Conservation (phyloP, 1,140 invertebrate genomes). For the Ceratitis capitata region DNA sequence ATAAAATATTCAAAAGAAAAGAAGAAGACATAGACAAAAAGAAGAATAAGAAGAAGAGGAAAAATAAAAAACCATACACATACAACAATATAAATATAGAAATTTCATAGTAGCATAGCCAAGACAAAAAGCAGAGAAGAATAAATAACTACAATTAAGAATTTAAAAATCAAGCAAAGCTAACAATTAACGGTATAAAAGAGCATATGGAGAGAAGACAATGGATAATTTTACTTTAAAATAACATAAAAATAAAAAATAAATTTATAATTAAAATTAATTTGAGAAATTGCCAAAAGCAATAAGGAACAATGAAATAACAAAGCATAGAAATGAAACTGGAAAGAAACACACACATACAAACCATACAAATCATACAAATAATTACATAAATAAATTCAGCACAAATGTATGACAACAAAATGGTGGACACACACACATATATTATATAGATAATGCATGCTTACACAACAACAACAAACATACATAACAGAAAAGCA, state of each 20-base stretch:
- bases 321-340: neutral
- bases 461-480: neutral
- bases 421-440: too few species aligned
- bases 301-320: constrained; percentile 52
- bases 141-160: constrained; percentile 52
- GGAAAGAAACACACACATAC: neutral
- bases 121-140: constrained; percentile 51
- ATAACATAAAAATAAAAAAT: neutral
- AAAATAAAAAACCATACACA: neutral
- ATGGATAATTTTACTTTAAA: constrained; percentile 45
- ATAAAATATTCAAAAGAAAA: neutral
- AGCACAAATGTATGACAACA: constrained; percentile 36
- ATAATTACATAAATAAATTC: constrained; percentile 43
- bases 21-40: too few species aligned
- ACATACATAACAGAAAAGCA: neutral
- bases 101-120: constrained; percentile 2
- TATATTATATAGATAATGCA: neutral
- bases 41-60: too few species aligned
- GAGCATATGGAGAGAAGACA: constrained; percentile 46
- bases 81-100: constrained; percentile 16
- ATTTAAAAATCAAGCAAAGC: constrained; percentile 53
- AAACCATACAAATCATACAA: neutral
- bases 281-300: constrained; percentile 50
- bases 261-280: too few species aligned
- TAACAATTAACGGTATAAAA: neutral